Evolutionary conservation across 2,113 vertebrate genomes (phyloP), one percentile per base, ranked within the genome.

Genomic region (Gambusia affinis): DNA sequence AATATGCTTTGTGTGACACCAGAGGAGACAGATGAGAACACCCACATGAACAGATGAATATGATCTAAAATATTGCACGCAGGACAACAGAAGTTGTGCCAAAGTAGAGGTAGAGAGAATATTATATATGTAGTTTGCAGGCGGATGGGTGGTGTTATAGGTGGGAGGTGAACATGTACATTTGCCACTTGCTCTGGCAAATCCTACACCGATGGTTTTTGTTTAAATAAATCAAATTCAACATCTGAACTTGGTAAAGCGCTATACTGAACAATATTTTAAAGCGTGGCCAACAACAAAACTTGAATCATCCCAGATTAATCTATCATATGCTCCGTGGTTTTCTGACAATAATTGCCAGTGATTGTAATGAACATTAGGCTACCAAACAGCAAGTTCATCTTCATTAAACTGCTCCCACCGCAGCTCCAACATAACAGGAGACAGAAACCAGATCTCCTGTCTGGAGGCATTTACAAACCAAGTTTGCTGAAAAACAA

Each of bases 401-500:
- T 68, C 77, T 64, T 68, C 60, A 78, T 84, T 12, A 69, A 81
- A 64, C 62, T 70, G 11, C n/a, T 67, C 44, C 66, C 30, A 67
- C 44, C 42, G 65, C 42, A 62, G 64, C 70, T 31, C 42, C 77
- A 69, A 28, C 70, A 30, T 68, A 31, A 60, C 78, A 75, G 68
- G 64, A 81, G 72, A 54, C 63, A 74, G 60, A 78, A 74, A 76
- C 66, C 79, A 83, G 61, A 82, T 54, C 66, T 57, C 69, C 39
- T 51, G 57, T 67, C 75, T 85, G 75, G 64, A 67, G 67, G 37
- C 33, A 42, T 84, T 61, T 35, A 63, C 54, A 64, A 78, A 69
- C 47, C 37, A 24, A 29, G 31, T 27, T 69, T 69, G 72, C 44
- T 81, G 35, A 72, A 67, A 84, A 76, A 78, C 51, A 84, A 81